Conservation (phyloP, 2,888 invertebrate species). For the Crossocerus cetratus region DNA sequence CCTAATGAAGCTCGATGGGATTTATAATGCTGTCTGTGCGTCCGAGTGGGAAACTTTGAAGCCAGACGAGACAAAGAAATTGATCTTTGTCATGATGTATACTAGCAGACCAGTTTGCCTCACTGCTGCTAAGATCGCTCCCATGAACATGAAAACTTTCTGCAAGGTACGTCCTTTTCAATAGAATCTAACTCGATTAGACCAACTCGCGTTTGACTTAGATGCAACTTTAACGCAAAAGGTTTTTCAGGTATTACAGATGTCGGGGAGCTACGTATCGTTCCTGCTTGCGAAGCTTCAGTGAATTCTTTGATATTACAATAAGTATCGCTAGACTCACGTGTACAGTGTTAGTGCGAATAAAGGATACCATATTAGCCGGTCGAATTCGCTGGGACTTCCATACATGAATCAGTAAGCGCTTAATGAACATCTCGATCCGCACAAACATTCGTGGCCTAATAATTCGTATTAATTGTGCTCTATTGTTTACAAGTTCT, state of each 20-base stretch:
- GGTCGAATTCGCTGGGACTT: too few relatives aligned
- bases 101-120: constrained; percentile 37
- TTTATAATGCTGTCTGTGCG: constrained; percentile 17
- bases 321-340: too few relatives aligned
- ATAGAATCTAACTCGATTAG: background rate
- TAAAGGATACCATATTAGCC: too few relatives aligned
- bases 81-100: constrained; percentile 39
- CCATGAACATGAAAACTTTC: constrained; percentile 37
- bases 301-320: background rate
- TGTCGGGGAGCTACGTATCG: constrained; percentile 18
- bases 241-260: constrained; percentile 35
- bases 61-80: constrained; percentile 14
- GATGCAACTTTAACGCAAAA: background rate
- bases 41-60: constrained; percentile 27
- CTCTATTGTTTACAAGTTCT: too few relatives aligned
- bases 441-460: too few relatives aligned
- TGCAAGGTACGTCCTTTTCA: constrained; percentile 35
- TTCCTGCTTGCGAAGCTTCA: constrained; percentile 10
- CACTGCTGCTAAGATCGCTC: constrained; percentile 47
- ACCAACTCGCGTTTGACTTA: background rate
- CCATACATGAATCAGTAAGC: too few relatives aligned
- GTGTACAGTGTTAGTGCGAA: background rate
- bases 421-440: too few relatives aligned
- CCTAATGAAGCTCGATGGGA: constrained; percentile 20
- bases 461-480: too few relatives aligned